These are phyloP conservation scores for Camelus bactrianus DNA, from an alignment of 2,113 vertebrate species.

Conservation along the genomic window DNA sequence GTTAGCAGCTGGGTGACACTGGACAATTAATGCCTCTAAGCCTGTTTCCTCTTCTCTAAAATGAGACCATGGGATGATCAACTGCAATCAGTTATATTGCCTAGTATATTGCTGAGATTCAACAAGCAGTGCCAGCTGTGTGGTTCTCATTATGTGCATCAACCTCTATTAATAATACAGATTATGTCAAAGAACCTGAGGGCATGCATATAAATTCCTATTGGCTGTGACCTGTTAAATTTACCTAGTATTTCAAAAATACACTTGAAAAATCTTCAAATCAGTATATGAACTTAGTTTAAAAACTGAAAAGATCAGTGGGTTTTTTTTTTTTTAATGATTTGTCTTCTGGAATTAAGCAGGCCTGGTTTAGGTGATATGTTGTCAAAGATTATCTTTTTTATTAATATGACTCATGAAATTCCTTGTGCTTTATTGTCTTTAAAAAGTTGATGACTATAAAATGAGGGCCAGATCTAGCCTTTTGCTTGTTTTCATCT, in stretches of 20 bases:
- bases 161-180: neutral
- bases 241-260: neutral
- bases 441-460: neutral
- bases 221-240: neutral
- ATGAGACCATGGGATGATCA: neutral
- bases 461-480: neutral
- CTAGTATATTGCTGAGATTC: neutral
- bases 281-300: neutral
- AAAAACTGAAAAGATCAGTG: neutral
- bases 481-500: neutral
- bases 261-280: neutral
- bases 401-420: neutral
- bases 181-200: neutral
- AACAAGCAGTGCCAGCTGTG: neutral
- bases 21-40: neutral
- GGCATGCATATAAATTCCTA: neutral
- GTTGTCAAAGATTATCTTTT: neutral
- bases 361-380: neutral
- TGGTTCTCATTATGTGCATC: neutral
- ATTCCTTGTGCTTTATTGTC: neutral
- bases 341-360: neutral
- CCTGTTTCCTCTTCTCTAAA: slow-evolving; percentile 22
- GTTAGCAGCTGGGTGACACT: neutral
- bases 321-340: neutral
- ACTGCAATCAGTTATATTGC: neutral